These are phyloP conservation scores for Acipenser transmontanus DNA, from an alignment of 2,797 vertebrate genomes.

Conservation along the genomic window DNA sequence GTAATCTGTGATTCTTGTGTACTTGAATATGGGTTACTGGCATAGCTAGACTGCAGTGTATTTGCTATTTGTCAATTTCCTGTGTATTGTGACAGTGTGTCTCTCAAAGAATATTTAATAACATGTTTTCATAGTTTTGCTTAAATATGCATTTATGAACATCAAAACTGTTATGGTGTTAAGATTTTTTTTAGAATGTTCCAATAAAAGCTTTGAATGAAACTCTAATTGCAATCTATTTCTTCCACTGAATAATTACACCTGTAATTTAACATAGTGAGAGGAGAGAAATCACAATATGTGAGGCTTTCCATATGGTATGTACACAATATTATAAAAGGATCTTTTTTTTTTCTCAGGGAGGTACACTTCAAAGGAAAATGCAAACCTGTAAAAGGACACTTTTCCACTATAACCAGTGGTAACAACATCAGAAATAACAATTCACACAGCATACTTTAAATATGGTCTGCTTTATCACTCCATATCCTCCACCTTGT, in stretches of 20 bases:
- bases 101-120: constrained; percentile 42
- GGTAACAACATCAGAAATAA: too few relatives aligned
- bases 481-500: too few relatives aligned
- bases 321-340: too few relatives aligned
- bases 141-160: constrained; percentile 27
- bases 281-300: too few relatives aligned
- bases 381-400: too few relatives aligned
- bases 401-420: too few relatives aligned
- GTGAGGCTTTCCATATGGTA: too few relatives aligned
- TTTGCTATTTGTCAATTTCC: constrained; percentile 36
- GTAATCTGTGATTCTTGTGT: constrained; percentile 20
- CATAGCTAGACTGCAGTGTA: constrained; percentile 17
- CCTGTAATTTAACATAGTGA: background rate
- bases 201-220: constrained; percentile 37
- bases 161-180: constrained; percentile 23
- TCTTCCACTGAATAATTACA: background rate
- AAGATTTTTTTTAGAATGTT: constrained; percentile 33
- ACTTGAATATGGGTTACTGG: constrained; percentile 24
- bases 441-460: too few relatives aligned
- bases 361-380: too few relatives aligned
- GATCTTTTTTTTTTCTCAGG: too few relatives aligned
- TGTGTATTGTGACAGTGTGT: constrained; percentile 22
- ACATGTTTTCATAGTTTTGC: constrained; percentile 27
- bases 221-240: background rate
- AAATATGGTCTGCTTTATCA: too few relatives aligned